Evolutionary conservation across 2,113 vertebrate genomes (phyloP), one percentile per base, ranked within the genome.

Genomic region (Lepisosteus osseus): DNA sequence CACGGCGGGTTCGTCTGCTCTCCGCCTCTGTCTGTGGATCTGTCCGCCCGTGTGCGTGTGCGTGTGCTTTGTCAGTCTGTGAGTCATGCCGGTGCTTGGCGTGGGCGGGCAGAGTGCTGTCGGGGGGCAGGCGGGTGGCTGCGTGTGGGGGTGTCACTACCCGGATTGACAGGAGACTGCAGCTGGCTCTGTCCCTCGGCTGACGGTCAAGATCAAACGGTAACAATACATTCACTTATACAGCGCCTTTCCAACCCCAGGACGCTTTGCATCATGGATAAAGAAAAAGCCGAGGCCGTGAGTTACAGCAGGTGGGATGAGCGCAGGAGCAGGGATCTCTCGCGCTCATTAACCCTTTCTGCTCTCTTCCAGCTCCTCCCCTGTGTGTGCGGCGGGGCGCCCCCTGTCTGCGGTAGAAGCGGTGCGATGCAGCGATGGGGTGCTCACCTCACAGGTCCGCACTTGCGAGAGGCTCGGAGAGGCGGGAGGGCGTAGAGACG

Each of bases 401-500:
- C 29, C 29, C 29, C 29, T 29, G 29, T 29, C 29, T 29, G 29
- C 29, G 29, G 29, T 29, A 29, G 29, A 29, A 29, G 29, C 29
- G 40, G 55, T 57, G 11, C 2, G 43, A 70, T 61, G 17, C 7
- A 7, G 43, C 13, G 55, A 44, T 41, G 13, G 12, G 17, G 57
- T 13, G 40, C 14, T 74, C 74, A 76, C 73, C 79, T 79, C 72
- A 51, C 1, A 47, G 65, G 12, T 78, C 56, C 81, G 80, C 83
- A 68, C 64, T 81, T 84, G 79, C 54, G 71, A 85, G 82, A 80
- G 81, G 17, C 13, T 74, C 82, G 76, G 80, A 78, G 77, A 76
- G 63, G 75, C 55, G 70, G 72, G 77, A 63, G 54, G 69, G 62
- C 61, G 43, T 57, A 76, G 74, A 77, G 76, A 67, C 75, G 80